phyloP scores from a whole-genome alignment of 2,888 invertebrate genomes.

The Nesidiocoris tenuis region DNA sequence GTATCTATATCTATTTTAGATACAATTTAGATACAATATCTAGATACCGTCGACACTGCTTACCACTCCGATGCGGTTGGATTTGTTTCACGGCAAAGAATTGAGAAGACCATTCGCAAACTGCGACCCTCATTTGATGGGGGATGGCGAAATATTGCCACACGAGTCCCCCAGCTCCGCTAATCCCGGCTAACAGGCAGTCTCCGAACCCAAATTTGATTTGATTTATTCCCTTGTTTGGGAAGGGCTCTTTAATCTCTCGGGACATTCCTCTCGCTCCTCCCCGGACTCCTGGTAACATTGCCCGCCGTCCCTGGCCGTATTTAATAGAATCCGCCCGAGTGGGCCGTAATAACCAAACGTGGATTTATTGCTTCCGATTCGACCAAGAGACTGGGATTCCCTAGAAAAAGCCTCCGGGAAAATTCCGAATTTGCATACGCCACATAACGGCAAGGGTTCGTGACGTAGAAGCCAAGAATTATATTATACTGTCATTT shows the following conservation, averaged over 20 bases:
- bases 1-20: too few relatives aligned
- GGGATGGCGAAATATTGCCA: conserved; percentile 9
- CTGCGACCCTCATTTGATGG: conserved; percentile 9
- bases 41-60: too few relatives aligned
- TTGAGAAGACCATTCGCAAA: not conserved
- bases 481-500: too few relatives aligned
- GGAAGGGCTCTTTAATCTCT: conserved; percentile 23
- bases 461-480: too few relatives aligned
- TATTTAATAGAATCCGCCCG: not conserved
- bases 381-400: too few relatives aligned
- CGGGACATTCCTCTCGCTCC: not conserved
- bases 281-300: not conserved
- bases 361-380: not conserved
- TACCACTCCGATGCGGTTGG: too few relatives aligned
- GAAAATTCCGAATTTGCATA: too few relatives aligned
- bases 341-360: not conserved
- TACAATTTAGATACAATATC: too few relatives aligned
- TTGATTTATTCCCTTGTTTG: conserved; percentile 23
- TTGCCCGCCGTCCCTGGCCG: not conserved
- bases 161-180: not conserved
- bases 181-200: not conserved
- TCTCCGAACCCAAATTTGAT: conserved; percentile 25
- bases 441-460: too few relatives aligned
- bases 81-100: not conserved
- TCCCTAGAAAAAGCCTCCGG: too few relatives aligned